Base-by-base conservation (phyloP, 2,888 invertebrate species). In the Callosobruchus maculatus region DNA sequence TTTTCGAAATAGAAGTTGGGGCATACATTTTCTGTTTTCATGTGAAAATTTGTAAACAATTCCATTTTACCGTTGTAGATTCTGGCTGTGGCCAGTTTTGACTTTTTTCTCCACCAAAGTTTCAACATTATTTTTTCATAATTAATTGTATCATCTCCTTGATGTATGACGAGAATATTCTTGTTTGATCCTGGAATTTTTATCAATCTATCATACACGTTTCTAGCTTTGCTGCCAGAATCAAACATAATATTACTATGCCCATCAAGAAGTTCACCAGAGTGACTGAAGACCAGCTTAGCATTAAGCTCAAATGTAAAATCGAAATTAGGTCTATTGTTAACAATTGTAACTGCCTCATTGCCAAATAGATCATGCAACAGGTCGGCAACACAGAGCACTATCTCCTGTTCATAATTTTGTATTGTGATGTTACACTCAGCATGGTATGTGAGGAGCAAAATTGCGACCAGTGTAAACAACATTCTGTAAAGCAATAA, bases 41-140 rank as follows among this genome's bases (percentile, higher is more conserved):
- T 13, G 13, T 73, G 22, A 7, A 73, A 21, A 66, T 71, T 73
- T 3, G 73, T 73, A 9, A 49, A 13, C 13, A 73, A 20, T 0
- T 22, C n/a, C 20, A 70, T 20, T n/a, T 20, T 21, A 0, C 13
- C n/a, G 0, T 13, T 70, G 67, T 68, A 3, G 21, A 66, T 22
- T 26, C 22, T 31, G 0, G 68, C 13, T 7, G 71, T 13, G n/a
- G 22, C 73, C 21, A 73, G 20, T 31, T 71, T 70, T 49, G 21
- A 13, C 13, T 49, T 49, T 18, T 49, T 49, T 18, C 7, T 49
- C 49, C 49, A 49, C 49, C 49, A 49, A 7, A 49, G 7, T 18
- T 49, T 49, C 18, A 49, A 18, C 49, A 49, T 49, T 0, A 49
- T 7, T 18, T 49, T 18, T 18, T 49, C 13, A 18, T 49, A 49